Evolutionary conservation across 1,140 invertebrate species (phyloP).

Genomic region (Calycopis cecrops): DNA sequence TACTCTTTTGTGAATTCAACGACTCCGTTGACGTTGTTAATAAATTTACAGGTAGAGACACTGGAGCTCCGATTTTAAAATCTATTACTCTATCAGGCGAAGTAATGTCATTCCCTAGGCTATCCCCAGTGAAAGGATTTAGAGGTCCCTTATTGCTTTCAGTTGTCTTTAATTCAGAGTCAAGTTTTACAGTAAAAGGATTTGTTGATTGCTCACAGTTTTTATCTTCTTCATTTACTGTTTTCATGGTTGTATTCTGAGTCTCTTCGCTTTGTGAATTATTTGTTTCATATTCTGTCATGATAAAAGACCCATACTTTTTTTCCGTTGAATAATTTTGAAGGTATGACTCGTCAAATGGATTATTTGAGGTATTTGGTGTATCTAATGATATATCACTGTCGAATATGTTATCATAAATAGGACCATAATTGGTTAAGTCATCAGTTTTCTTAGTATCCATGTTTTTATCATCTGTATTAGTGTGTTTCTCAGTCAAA

Average conservation of each 20-base stretch:
- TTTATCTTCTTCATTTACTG: conserved; percentile 18
- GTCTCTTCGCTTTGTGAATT: conserved; percentile 57
- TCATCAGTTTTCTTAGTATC: neutral
- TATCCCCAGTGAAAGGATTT: conserved; percentile 24
- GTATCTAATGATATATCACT: conserved; percentile 38
- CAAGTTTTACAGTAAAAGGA: neutral
- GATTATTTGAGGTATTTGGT: conserved; percentile 45
- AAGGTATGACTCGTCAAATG: conserved; percentile 44
- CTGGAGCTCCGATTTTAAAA: conserved; percentile 71
- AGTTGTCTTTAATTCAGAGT: conserved; percentile 4
- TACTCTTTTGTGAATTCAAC: neutral
- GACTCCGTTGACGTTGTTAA: conserved; percentile 17
- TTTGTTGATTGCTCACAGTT: neutral
- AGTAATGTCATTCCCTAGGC: conserved; percentile 42
- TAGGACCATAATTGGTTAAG: neutral
- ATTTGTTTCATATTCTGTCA: conserved; percentile 56
- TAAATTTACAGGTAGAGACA: conserved; percentile 55
- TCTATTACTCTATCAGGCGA: conserved; percentile 34
- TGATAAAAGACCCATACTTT: conserved; percentile 42
- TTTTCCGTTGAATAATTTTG: conserved; percentile 45
- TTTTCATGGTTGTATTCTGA: conserved; percentile 34
- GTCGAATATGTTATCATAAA: conserved; percentile 33
- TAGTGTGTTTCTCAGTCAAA: conserved; percentile 43
- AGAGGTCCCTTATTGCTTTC: conserved; percentile 14
- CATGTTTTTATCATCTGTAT: conserved; percentile 22